phyloP scores from a whole-genome alignment of 2,888 invertebrate species.

The Cataglyphis cursor region DNA sequence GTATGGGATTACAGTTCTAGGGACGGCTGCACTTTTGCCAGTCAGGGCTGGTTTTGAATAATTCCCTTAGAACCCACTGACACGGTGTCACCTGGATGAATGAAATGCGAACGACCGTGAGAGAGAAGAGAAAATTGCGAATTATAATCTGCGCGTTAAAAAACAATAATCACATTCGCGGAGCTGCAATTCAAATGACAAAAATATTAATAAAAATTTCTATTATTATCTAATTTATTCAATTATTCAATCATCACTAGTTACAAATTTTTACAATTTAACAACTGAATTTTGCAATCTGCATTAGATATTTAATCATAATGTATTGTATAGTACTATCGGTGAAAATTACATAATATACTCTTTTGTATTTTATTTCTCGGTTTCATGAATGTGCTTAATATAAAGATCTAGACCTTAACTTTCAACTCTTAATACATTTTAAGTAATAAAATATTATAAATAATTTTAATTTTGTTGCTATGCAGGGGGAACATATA shows the following conservation, averaged over 20 bases:
- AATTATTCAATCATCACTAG: neutral
- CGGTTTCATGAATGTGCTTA: neutral
- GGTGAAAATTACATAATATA: neutral
- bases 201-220: constrained; percentile 31
- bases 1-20: constrained; percentile 80
- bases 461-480: neutral
- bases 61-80: constrained; percentile 77
- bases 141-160: constrained; percentile 37
- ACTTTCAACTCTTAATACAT: neutral
- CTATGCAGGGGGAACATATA: too few species aligned
- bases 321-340: neutral
- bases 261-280: neutral
- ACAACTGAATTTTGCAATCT: neutral
- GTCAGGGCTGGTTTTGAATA: constrained; percentile 81
- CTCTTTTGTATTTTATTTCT: neutral
- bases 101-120: constrained; percentile 72
- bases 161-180: constrained; percentile 53
- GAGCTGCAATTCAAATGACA: neutral
- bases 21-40: constrained; percentile 84
- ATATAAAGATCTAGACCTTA: neutral
- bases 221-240: constrained; percentile 4
- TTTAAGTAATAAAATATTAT: neutral
- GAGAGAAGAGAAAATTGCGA: constrained; percentile 62
- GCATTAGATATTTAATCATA: neutral
- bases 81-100: constrained; percentile 78